Base-by-base conservation (phyloP, 2,113 vertebrate species). In the Tachuris rubrigastra region DNA sequence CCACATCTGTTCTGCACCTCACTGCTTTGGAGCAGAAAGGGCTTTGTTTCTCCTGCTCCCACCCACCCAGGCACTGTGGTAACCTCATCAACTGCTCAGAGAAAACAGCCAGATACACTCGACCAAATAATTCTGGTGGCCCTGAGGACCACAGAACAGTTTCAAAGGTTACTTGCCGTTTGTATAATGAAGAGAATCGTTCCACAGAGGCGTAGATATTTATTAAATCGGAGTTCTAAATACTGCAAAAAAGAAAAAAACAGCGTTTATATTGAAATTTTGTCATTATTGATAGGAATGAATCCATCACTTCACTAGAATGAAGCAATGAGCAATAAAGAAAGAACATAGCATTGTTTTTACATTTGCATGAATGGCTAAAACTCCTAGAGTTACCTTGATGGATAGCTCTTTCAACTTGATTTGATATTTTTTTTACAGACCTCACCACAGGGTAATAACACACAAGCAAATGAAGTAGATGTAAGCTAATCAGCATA, bases 221-320 rank as follows among this genome's bases (percentile, higher is more conserved):
- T 98, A 97, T 98, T 99, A 97, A 99, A 99, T 50, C 99, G 98
- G 81, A 99, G 97, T 94, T 99, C 99, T 96, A 99, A 96, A 79
- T 99, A 99, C 99, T 99, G 96, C n/a, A 97, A 93, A 94, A 82
- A 76, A 83, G 59, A 80, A 73, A 93, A 89, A 87, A 12, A 31
- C 71, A 75, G 68, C 18, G 8, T 58, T 90, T 63, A 27, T 60
- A 30, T 27, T 4, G 1, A 84, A 90, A 79, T n/a, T 55, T 55
- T 76, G 55, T 14, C 37, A 47, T 16, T 67, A 33, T 18, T 52
- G n/a, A n/a, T 50, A 82, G 7, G 12, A 63, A 30, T 21, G 6
- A 30, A 63, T 42, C 27, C 39, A 42, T 63, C 16, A 27, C 18
- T 65, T 59, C 23, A 77, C 20, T 60, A n/a, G 16, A 82, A 27